Evolutionary conservation across 1,140 invertebrate genomes (phyloP), one percentile per base, ranked within the genome.

Genomic region (Penaeus indicus): DNA sequence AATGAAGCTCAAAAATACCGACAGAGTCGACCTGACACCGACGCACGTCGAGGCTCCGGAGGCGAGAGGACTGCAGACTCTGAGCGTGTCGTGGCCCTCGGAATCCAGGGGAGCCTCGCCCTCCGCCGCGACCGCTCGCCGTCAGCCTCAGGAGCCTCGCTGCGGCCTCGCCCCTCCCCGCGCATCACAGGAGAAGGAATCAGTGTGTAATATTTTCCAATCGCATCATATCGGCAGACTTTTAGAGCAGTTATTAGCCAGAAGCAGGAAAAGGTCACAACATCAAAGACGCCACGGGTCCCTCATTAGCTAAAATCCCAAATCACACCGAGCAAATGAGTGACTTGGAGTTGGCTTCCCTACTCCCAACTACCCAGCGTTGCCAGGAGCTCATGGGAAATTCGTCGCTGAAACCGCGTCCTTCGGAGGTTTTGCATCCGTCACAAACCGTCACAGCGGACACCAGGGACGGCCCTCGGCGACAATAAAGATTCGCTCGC

Each of bases 231-330:
- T 82, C 63, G 25, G 21, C 69, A 19, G 25, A 60, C 80, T 42
- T 22, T 81, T 84, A 61, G 47, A 84, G 84, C 83, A 61, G 79
- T 88, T 88, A 88, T 72, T 78, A 62, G 72, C 61, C 32, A n/a
- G 81, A 47, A 75, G 81, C 80, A 67, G 61, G 54, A 88, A 88
- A 88, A 84, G 81, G 81, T 27, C 81, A 32, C 62, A 21, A 60
- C 72, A 38, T 84, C 82, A 83, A 88, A 88, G 82, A 62, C 25
- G 7, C 13, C 60, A 25, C 60, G 54, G 67, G 54, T 8, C 82
- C 61, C 82, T 88, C 87, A 88, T 88, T 88, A 88, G 75, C 87
- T 75, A 84, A 84, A 88, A 84, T 88, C 69, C 82, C 80, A 84
- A 75, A 88, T 88, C 87, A 83, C 63, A 64, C 60, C 54, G 81